These are phyloP conservation scores for Prorops nasuta DNA, from an alignment of 1,140 invertebrate genomes.

Conservation along the genomic window DNA sequence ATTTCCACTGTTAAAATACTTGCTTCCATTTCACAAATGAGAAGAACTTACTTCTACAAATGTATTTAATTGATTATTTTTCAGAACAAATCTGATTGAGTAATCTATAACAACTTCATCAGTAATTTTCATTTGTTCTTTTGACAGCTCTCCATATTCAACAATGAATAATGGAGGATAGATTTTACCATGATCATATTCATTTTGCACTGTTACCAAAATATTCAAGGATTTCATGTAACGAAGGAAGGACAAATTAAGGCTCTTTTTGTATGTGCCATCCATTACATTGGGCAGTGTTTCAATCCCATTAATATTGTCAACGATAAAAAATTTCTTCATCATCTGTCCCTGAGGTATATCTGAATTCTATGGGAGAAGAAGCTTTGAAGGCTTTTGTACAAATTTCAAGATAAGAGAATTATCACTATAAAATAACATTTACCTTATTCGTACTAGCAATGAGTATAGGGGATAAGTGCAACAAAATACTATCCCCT, in stretches of 20 bases:
- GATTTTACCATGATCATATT: slow-evolving; percentile 58
- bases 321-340: slow-evolving; percentile 68
- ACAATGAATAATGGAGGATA: slow-evolving; percentile 61
- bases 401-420: slow-evolving; percentile 10
- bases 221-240: slow-evolving; percentile 51
- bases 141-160: slow-evolving; percentile 58
- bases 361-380: slow-evolving; percentile 44
- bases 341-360: slow-evolving; percentile 63
- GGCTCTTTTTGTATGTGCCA: slow-evolving; percentile 19
- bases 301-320: slow-evolving; percentile 56
- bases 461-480: slow-evolving; percentile 61
- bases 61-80: slow-evolving; percentile 49
- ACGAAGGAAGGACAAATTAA: slow-evolving; percentile 32
- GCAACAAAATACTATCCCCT: slow-evolving; percentile 53
- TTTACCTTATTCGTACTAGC: neutral
- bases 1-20: neutral
- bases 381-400: neutral
- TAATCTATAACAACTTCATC: slow-evolving; percentile 57
- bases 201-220: slow-evolving; percentile 53
- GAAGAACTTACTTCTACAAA: slow-evolving; percentile 58
- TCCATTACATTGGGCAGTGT: slow-evolving; percentile 29
- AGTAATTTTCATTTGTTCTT: slow-evolving; percentile 52
- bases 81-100: slow-evolving; percentile 60
- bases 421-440: neutral
- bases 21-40: neutral